Evolutionary conservation across 1,140 invertebrate species (phyloP).

Genomic region (Zelostemma sp.): DNA sequence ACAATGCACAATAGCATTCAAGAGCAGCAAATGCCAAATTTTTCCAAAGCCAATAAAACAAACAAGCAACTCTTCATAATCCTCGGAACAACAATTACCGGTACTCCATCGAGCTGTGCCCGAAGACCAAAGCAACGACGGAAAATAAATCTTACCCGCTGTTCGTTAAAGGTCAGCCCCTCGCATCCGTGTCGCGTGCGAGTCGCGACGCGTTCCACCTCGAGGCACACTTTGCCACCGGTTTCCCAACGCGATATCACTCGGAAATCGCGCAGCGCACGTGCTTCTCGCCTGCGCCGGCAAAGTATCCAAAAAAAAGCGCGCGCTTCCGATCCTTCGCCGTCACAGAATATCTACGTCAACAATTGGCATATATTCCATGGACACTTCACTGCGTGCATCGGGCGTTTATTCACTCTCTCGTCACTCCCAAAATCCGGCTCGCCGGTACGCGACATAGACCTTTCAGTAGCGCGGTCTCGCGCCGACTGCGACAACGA

Average conservation of each 20-base stretch:
- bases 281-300: background rate
- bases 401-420: slow-evolving; percentile 2
- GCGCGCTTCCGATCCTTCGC: background rate
- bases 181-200: slow-evolving; percentile 21
- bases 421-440: background rate
- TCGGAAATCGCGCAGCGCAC: background rate
- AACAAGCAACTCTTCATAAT: too few relatives aligned
- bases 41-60: too few relatives aligned
- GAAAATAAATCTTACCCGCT: slow-evolving; percentile 21
- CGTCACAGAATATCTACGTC: too few relatives aligned
- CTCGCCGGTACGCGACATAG: slow-evolving; percentile 33
- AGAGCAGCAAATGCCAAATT: too few relatives aligned
- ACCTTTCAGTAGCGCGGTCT: slow-evolving; percentile 66
- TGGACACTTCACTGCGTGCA: background rate
- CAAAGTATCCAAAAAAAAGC: background rate
- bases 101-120: too few relatives aligned
- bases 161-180: slow-evolving; percentile 4
- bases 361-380: slow-evolving; percentile 2
- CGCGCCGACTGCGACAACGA: slow-evolving; percentile 66
- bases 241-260: background rate
- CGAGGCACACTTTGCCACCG: slow-evolving; percentile 3
- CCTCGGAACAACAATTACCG: too few relatives aligned
- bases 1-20: too few relatives aligned
- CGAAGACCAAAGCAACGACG: background rate
- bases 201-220: slow-evolving; percentile 1